These are phyloP conservation scores for Drosophila melanosoma DNA, from an alignment of 2,888 invertebrate genomes.

Conservation along the genomic window DNA sequence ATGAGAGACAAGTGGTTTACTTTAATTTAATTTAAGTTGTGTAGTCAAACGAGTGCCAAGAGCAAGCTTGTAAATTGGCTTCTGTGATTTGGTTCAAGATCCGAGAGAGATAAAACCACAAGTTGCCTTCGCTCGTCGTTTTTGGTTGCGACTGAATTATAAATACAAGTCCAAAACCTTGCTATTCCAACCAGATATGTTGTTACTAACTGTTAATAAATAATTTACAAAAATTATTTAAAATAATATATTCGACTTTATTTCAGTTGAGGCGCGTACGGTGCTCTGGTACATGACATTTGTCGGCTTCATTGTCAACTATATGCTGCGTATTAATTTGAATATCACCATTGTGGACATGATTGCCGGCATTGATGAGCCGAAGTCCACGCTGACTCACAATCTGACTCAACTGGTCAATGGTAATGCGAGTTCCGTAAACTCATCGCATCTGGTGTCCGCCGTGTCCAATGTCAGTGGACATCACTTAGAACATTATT, in stretches of 20 bases:
- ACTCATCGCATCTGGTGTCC: constrained; percentile 15
- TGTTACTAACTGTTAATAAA: background rate
- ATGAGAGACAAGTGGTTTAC: background rate
- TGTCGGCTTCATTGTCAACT: constrained; percentile 89
- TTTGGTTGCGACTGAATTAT: constrained; percentile 15
- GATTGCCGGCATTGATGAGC: constrained; percentile 79
- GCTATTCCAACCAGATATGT: background rate
- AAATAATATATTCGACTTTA: background rate
- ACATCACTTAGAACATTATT: constrained; percentile 46
- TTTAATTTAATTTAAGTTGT: background rate
- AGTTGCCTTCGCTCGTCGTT: constrained; percentile 39
- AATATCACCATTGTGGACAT: constrained; percentile 90
- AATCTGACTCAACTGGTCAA: constrained; percentile 9
- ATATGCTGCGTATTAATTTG: constrained; percentile 89
- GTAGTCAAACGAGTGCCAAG: background rate
- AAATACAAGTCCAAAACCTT: constrained; percentile 8
- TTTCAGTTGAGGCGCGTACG: constrained; percentile 82
- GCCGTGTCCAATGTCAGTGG: constrained; percentile 16
- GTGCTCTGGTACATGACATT: constrained; percentile 89
- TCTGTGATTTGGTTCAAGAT: constrained; percentile 64
- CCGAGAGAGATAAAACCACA: constrained; percentile 58
- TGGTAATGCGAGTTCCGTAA: background rate
- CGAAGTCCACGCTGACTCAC: constrained; percentile 9
- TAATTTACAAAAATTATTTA: background rate
- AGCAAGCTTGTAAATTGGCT: background rate